phyloP scores from a whole-genome alignment of 2,888 invertebrate species.

The Mechanitis mazaeus region DNA sequence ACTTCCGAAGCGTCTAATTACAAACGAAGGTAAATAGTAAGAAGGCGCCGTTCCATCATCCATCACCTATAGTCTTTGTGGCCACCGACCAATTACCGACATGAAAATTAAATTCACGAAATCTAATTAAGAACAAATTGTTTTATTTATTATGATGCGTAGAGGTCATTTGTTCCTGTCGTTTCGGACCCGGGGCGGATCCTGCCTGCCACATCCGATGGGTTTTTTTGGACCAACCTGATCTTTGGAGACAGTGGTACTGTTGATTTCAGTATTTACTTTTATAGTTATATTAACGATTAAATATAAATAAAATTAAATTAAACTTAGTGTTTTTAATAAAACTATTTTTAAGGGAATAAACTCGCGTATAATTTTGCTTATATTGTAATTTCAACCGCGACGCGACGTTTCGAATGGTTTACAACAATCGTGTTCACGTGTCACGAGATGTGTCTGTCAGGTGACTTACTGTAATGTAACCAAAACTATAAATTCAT shows the following conservation, averaged over 20 bases:
- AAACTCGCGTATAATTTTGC: too few species aligned
- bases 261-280: not conserved
- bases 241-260: constrained; percentile 36
- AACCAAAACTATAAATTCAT: too few species aligned
- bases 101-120: constrained; percentile 78
- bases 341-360: too few species aligned
- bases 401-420: too few species aligned
- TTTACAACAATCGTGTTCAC: too few species aligned
- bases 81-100: constrained; percentile 76
- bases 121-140: constrained; percentile 78
- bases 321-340: too few species aligned
- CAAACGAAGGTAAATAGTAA: constrained; percentile 68
- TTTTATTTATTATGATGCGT: constrained; percentile 78
- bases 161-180: constrained; percentile 74
- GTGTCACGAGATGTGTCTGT: too few species aligned
- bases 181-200: constrained; percentile 61
- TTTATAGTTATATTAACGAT: too few species aligned
- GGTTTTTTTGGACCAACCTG: constrained; percentile 43
- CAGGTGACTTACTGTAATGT: too few species aligned
- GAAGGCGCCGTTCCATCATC: constrained; percentile 72
- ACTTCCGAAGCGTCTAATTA: constrained; percentile 73
- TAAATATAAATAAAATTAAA: too few species aligned
- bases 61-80: constrained; percentile 76
- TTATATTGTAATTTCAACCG: too few species aligned
- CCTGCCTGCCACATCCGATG: constrained; percentile 47